Evolutionary conservation across 2,888 invertebrate species (phyloP).

Genomic region (Myopa tessellatipennis): DNA sequence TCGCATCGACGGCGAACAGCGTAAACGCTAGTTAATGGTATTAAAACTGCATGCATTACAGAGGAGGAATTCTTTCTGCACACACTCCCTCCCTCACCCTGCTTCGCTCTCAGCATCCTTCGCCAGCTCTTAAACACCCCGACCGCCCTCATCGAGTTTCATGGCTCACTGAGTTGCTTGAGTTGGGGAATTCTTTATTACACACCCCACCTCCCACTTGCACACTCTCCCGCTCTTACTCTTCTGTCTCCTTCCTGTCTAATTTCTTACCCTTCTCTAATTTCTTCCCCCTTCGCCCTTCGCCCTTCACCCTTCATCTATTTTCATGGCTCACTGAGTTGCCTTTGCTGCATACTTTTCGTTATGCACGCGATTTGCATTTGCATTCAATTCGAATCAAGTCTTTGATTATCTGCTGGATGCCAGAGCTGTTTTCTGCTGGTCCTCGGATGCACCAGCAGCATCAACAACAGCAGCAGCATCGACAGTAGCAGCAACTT

Average conservation of each 20-base stretch:
- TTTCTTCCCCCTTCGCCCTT: not conserved
- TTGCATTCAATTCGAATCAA: constrained; percentile 28
- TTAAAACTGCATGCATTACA: constrained; percentile 32
- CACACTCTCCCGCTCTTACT: not conserved
- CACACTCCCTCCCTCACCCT: too few relatives aligned
- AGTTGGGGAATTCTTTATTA: not conserved
- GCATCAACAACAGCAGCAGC: not conserved
- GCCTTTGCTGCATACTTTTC: constrained; percentile 7
- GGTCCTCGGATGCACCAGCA: not conserved
- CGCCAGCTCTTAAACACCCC: not conserved
- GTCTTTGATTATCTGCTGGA: constrained; percentile 25
- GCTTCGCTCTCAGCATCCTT: not conserved
- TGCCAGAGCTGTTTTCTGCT: not conserved
- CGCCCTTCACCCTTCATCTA: not conserved
- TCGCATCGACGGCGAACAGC: not conserved
- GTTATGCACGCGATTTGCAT: constrained; percentile 29
- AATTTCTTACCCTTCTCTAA: not conserved
- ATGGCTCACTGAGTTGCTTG: constrained; percentile 10
- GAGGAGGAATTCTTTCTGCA: not conserved
- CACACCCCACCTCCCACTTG: not conserved
- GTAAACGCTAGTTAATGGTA: constrained; percentile 37
- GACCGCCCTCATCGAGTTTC: not conserved
- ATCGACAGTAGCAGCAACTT: not conserved
- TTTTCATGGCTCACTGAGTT: constrained; percentile 16
- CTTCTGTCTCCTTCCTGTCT: not conserved